Evolutionary conservation across 2,888 invertebrate species (phyloP).

Genomic region (Lycaena phlaeas): DNA sequence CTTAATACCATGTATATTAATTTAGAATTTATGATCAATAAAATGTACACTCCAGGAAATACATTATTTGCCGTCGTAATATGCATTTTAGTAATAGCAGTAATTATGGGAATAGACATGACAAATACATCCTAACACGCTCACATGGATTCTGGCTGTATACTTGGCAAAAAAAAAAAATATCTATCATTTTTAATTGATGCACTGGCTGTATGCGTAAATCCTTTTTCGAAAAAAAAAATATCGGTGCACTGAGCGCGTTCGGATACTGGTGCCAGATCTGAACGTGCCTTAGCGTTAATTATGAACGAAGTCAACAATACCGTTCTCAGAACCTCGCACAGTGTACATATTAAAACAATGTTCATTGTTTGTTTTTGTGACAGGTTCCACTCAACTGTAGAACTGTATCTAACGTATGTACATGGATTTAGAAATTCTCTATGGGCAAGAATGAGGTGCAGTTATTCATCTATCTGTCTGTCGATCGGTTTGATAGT

Average conservation of each 20-base stretch:
- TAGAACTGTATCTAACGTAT: slow-evolving; percentile 6
- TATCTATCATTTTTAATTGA: no score
- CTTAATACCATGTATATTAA: neutral
- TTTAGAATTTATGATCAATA: neutral
- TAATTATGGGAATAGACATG: neutral
- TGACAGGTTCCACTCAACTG: neutral
- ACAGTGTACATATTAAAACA: slow-evolving; percentile 9
- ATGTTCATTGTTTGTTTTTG: slow-evolving; percentile 11
- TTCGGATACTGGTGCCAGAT: slow-evolving; percentile 7
- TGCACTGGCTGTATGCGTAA: no score
- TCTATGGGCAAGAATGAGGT: neutral
- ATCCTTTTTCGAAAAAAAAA: no score
- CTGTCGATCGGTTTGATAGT: no score
- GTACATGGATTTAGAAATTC: neutral
- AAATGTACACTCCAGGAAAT: neutral
- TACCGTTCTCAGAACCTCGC: slow-evolving; percentile 8
- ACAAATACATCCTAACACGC: no score
- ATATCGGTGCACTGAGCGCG: neutral
- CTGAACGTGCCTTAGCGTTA: slow-evolving; percentile 11
- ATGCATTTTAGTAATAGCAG: slow-evolving; percentile 1
- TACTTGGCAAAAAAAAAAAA: no score
- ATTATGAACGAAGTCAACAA: slow-evolving; percentile 11
- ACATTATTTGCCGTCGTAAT: neutral
- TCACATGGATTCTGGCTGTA: no score
- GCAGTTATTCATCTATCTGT: neutral